Evolutionary conservation across 2,888 invertebrate species (phyloP), one percentile per base, ranked within the genome.

Genomic region (Eupithecia inturbata): DNA sequence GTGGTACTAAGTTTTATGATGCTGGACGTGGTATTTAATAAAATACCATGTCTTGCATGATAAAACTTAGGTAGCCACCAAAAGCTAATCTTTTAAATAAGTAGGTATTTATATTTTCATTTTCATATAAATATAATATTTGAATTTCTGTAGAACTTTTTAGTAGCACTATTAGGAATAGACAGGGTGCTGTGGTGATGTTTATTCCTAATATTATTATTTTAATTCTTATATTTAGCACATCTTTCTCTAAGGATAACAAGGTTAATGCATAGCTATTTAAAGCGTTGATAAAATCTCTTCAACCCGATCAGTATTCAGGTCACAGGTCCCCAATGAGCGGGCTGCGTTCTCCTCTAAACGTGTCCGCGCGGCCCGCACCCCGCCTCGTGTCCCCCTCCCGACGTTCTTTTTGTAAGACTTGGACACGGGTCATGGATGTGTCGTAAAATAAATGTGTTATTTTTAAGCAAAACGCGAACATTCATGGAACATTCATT

Each of bases 291-390:
- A 36, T 12, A 36, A 66, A 66, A 41, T 66, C 66, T 16, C 19
- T 3, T 62, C 62, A 68, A 62, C 66, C 68, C 41, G 66, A 80
- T 83, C 72, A 71, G 81, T 80, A 85, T 84, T 82, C 83, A 71
- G 72, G 77, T 80, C 81, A 80, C 80, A 77, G 78, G 76, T 74
- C 74, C 76, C 14, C 81, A 84, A 83, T 84, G 84, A 85, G 84
- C 84, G 83, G 84, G 82, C 81, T 77, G 66, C 75, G 79, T 86
- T 83, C 83, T 85, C 85, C 84, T 82, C 79, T 84, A 88, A 88
- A 86, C 80, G 84, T 83, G 85, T 86, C 86, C 86, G 87, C 81
- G 80, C 78, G 78, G 83, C 81, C 78, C 66, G 80, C 82, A 67
- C 80, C 73, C 62, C 63, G 5, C 70, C 78, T 81, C 82, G 66